Percentiles rank a stretch among this genome's conserved stretches.
Conservation (phyloP, 2,113 vertebrate species). For the Amazona guildingii region DNA sequence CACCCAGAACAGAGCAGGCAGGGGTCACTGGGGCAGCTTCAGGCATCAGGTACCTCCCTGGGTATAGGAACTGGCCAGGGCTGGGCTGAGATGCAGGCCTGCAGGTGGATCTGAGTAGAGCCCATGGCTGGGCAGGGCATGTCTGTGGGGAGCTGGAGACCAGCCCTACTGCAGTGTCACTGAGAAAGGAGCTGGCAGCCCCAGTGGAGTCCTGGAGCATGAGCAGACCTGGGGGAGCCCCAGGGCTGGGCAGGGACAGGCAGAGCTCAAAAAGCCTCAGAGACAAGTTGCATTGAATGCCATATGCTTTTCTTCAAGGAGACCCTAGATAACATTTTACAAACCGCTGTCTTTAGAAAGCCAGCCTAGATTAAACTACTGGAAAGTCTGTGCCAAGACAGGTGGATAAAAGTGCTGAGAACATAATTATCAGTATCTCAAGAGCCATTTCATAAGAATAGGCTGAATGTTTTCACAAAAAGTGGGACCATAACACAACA, state of each 20-base stretch:
- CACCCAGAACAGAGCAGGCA: neutral
- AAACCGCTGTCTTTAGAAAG: neutral
- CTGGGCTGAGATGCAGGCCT: accelerated
- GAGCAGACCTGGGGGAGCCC: accelerated
- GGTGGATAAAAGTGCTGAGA: neutral
- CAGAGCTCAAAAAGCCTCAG: neutral
- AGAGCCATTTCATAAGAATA: neutral
- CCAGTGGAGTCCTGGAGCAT: neutral
- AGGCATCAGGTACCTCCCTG: neutral
- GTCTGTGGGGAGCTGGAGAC: neutral
- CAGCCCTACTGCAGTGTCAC: accelerated
- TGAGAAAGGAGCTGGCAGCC: neutral
- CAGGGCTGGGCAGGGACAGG: neutral
- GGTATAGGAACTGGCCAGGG: neutral
- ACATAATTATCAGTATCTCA: neutral
- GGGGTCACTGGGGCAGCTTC: accelerated
- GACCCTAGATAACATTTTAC: neutral
- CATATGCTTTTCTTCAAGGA: neutral
- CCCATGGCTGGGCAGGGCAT: neutral
- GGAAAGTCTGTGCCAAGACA: accelerated
- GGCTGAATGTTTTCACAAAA: neutral
- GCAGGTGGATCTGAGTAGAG: neutral
- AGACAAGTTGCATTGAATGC: accelerated
- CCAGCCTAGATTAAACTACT: neutral
- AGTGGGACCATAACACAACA: neutral